Evolutionary conservation across 2,113 vertebrate species (phyloP).

Genomic region (Siphamia tubifer): DNA sequence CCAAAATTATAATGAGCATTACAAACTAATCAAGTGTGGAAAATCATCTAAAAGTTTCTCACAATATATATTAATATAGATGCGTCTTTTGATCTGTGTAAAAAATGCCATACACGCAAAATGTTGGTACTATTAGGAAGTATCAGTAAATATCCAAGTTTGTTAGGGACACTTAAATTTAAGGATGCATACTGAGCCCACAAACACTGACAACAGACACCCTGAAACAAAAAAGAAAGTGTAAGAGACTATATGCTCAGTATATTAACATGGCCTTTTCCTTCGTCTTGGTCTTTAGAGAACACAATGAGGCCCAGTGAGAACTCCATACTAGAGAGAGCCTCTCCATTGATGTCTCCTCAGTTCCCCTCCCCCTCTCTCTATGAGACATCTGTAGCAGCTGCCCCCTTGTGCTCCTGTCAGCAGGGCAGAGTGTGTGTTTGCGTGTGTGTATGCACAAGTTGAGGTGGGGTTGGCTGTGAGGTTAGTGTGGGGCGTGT

Average conservation of each 20-base stretch:
- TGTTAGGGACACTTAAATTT: not conserved
- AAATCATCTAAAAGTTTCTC: not conserved
- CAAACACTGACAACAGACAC: not conserved
- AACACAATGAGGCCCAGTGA: conserved; percentile 71
- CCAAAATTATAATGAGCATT: not conserved
- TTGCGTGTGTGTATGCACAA: conserved; percentile 51
- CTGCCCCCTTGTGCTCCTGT: conserved; percentile 84
- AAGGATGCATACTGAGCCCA: not conserved
- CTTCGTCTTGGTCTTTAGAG: conserved; percentile 69
- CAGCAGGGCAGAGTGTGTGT: conserved; percentile 71
- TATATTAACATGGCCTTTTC: conserved; percentile 67
- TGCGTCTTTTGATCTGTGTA: not conserved
- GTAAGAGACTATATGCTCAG: conserved; percentile 54
- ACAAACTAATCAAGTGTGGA: not conserved
- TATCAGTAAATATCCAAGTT: conserved; percentile 16
- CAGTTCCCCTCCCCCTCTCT: conserved; percentile 74
- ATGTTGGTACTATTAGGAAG: too few relatives aligned
- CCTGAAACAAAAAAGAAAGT: conserved; percentile 23
- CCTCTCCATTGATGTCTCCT: conserved; percentile 79
- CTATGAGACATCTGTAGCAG: conserved; percentile 84
- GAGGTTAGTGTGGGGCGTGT: conserved; percentile 75
- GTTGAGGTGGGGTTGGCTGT: conserved; percentile 60
- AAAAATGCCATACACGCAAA: not conserved
- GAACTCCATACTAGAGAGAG: conserved; percentile 70
- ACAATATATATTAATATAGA: not conserved